Evolutionary conservation across 2,888 invertebrate genomes (phyloP).

Genomic region (Tortricodes alternella): DNA sequence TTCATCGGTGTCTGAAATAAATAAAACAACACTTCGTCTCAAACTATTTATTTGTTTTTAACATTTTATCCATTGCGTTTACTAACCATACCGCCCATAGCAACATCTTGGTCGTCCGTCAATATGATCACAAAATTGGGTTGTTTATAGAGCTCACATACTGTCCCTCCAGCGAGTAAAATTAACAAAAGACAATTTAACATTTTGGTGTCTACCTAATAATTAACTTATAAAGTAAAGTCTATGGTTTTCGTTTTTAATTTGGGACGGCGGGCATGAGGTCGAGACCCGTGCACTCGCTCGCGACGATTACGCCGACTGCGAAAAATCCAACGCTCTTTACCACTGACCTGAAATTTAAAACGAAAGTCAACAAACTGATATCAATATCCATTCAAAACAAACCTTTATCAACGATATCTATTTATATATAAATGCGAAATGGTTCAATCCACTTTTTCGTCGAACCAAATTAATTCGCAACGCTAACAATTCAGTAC

Average conservation of each 20-base stretch:
- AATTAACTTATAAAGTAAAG: constrained; percentile 33
- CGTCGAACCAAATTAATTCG: no score
- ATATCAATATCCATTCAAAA: not conserved
- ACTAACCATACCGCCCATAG: constrained; percentile 90
- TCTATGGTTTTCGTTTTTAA: constrained; percentile 44
- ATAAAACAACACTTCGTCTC: constrained; percentile 51
- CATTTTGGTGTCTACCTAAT: constrained; percentile 55
- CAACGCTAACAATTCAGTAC: no score
- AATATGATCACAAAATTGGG: constrained; percentile 91
- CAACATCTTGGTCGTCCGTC: constrained; percentile 93
- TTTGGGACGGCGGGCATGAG: constrained; percentile 85
- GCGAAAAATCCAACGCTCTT: constrained; percentile 91
- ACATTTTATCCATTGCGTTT: constrained; percentile 39
- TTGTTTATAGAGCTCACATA: constrained; percentile 46
- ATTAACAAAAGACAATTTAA: constrained; percentile 62
- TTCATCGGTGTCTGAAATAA: constrained; percentile 86
- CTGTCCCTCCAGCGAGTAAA: constrained; percentile 43
- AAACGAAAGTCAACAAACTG: no score
- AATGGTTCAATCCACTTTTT: no score
- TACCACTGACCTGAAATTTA: constrained; percentile 87
- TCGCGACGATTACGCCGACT: constrained; percentile 89
- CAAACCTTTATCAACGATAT: not conserved
- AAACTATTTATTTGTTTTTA: constrained; percentile 58
- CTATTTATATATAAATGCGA: not conserved
- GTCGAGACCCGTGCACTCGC: constrained; percentile 89